These are phyloP conservation scores for Caenorhabditis sp. DNA, from an alignment of 2,888 invertebrate species.

Conservation along the genomic window DNA sequence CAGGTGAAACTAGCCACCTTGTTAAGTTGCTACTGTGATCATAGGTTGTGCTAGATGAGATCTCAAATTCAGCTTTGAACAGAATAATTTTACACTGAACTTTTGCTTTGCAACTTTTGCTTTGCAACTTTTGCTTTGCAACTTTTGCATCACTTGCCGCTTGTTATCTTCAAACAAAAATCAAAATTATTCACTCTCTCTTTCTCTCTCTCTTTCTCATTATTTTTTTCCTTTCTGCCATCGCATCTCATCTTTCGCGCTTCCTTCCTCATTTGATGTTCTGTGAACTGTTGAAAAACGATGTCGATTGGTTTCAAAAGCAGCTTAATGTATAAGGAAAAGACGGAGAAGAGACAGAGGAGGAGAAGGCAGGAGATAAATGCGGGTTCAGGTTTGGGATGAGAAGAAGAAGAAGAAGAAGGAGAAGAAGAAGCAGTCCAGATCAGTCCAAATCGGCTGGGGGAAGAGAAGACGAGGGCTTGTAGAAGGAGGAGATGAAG, in stretches of 20 bases:
- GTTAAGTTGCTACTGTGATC: too few species aligned
- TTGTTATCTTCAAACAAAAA: too few species aligned
- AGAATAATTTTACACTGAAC: too few species aligned
- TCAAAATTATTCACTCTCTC: too few species aligned
- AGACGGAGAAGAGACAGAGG: conserved; percentile 20
- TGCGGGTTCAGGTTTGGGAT: conserved; percentile 64
- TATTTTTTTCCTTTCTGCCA: neutral
- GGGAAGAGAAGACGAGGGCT: too few species aligned
- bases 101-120: too few species aligned
- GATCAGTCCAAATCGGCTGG: conserved; percentile 59
- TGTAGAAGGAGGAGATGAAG: conserved; percentile 28
- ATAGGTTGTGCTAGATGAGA: too few species aligned
- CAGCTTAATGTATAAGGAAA: conserved; percentile 51
- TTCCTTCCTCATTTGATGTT: neutral
- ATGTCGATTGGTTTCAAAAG: conserved; percentile 51
- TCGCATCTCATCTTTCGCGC: neutral
- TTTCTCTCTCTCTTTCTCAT: too few species aligned
- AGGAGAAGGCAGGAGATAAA: conserved; percentile 46
- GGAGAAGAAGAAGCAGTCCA: conserved; percentile 54
- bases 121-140: too few species aligned
- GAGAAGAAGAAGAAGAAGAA: conserved; percentile 47
- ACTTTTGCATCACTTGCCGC: too few species aligned
- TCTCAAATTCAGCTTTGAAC: too few species aligned
- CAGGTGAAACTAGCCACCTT: too few species aligned
- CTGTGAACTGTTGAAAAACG: conserved; percentile 36